A percentile compares a stretch with the other conserved stretches of the same genome.
Evolutionary conservation across 2,113 vertebrate genomes (phyloP).

Genomic region (Macroglossus sobrinus): DNA sequence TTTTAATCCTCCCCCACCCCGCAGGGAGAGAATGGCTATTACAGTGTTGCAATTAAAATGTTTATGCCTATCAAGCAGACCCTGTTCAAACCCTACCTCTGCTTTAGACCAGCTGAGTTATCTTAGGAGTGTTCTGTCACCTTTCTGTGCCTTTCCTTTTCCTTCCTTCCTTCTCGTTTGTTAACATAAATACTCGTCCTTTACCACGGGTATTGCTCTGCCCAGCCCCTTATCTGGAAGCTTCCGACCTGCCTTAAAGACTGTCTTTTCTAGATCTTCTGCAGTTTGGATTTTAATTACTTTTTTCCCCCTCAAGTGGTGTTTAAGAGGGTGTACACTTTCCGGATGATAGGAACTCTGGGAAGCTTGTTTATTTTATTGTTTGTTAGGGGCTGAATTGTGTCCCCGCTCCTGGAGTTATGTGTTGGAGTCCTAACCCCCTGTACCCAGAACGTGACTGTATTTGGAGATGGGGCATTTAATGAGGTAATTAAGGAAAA

Average conservation of each 20-base stretch:
- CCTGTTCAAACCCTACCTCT: not conserved
- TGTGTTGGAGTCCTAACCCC: not conserved
- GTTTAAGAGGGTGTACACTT: not conserved
- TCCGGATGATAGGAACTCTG: not conserved
- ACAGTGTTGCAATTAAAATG: not conserved
- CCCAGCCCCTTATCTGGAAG: not conserved
- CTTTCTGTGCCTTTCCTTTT: not conserved
- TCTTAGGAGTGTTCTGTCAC: not conserved
- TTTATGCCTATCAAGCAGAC: not conserved
- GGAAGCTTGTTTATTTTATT: not conserved
- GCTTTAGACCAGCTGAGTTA: not conserved
- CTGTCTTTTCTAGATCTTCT: not conserved
- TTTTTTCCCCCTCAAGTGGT: not conserved
- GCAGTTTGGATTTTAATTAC: not conserved
- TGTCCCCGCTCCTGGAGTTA: not conserved
- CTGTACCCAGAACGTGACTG: not conserved
- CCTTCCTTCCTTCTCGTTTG: not conserved
- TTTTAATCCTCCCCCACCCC: not conserved
- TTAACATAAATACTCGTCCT: not conserved
- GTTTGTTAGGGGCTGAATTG: not conserved
- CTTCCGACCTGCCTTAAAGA: not conserved
- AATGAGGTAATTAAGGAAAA: not conserved
- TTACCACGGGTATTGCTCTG: accelerated
- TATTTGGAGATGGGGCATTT: not conserved
- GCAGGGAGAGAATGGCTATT: not conserved